A percentile compares a stretch with the other conserved stretches of the same genome.
Conservation (phyloP, 2,797 vertebrate species). For the Lepus townsendii region DNA sequence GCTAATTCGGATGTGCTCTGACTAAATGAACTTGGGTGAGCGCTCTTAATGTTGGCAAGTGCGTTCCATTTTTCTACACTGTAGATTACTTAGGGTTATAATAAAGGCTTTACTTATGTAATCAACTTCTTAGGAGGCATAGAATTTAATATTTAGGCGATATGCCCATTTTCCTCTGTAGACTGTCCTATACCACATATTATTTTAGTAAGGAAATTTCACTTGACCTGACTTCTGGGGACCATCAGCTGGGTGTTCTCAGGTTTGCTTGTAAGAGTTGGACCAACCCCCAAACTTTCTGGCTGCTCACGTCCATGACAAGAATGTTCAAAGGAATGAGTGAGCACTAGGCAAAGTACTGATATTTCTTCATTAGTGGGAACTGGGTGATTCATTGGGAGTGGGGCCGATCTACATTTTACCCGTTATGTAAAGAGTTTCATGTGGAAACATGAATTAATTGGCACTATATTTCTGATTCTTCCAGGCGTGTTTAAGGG, state of each 20-base stretch:
- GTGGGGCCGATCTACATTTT: conserved; percentile 68
- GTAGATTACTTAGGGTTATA: conserved; percentile 6
- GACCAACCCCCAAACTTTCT: background rate
- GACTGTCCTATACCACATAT: background rate
- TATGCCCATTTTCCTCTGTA: conserved; percentile 26
- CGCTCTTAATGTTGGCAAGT: background rate
- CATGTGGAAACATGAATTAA: conserved; percentile 69
- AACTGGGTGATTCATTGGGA: conserved; percentile 68
- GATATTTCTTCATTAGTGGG: conserved; percentile 66
- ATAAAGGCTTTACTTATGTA: background rate
- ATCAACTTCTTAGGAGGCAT: background rate
- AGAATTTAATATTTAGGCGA: conserved; percentile 46
- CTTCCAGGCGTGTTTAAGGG: background rate
- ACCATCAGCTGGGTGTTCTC: background rate
- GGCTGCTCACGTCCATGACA: background rate
- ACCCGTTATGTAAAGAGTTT: conserved; percentile 66
- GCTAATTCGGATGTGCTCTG: background rate
- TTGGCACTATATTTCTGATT: conserved; percentile 66
- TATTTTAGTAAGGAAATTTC: conserved; percentile 4
- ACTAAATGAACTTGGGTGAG: background rate
- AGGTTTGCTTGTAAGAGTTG: background rate
- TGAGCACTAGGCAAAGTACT: background rate
- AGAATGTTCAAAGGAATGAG: background rate
- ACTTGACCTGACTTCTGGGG: background rate
- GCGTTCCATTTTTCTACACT: background rate